These are phyloP conservation scores for Falco berigora DNA, from an alignment of 2,797 vertebrate species.

Conservation along the genomic window DNA sequence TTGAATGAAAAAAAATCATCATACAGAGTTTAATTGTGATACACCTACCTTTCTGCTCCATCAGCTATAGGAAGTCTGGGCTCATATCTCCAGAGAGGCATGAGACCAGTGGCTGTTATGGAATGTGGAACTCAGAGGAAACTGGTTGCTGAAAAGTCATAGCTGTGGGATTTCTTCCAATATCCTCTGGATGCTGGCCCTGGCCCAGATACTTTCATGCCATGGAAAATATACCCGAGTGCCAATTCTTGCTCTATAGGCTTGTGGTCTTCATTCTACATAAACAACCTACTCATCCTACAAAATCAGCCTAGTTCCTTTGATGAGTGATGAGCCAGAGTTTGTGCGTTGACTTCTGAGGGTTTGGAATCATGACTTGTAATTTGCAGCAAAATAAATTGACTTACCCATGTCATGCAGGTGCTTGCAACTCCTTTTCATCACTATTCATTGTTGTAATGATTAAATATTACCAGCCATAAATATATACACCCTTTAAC, in stretches of 20 bases:
- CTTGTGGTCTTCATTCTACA: not conserved
- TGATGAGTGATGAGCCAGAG: not conserved
- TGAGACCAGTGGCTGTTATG: rapidly evolving
- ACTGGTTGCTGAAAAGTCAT: not conserved
- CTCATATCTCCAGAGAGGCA: not conserved
- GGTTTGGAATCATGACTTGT: not conserved
- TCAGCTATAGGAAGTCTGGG: not conserved
- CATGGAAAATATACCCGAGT: not conserved
- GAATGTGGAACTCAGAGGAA: not conserved
- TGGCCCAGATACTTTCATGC: not conserved
- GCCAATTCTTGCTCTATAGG: not conserved
- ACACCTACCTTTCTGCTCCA: not conserved
- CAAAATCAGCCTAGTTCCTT: not conserved
- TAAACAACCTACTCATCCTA: not conserved
- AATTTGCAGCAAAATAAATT: not conserved
- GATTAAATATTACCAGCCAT: not conserved
- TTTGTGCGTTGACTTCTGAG: not conserved
- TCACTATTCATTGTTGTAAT: not conserved
- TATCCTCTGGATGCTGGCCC: not conserved
- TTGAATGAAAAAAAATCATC: not conserved
- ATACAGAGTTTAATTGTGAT: not conserved
- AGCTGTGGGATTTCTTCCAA: not conserved
- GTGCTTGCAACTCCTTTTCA: not conserved
- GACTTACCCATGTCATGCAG: not conserved
- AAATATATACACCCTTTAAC: not conserved